Evolutionary conservation across 2,797 vertebrate species (phyloP).

Genomic region (Falco berigora): DNA sequence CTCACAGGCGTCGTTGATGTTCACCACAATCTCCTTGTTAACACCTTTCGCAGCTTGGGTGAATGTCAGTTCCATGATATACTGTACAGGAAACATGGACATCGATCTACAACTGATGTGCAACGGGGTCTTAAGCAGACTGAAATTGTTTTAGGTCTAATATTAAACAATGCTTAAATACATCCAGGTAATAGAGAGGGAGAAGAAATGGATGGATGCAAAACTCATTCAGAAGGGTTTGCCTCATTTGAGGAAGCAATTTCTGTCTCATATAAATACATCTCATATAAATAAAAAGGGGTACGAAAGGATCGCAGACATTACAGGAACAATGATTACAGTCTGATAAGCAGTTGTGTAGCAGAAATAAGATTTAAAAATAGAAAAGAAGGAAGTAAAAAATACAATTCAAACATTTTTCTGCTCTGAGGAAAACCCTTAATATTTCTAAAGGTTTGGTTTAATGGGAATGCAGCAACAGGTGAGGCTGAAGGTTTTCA

Average conservation of each 20-base stretch:
- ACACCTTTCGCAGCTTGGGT: constrained; percentile 95
- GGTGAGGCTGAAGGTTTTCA: background rate
- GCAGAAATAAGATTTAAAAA: background rate
- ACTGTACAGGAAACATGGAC: constrained; percentile 67
- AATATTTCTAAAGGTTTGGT: background rate
- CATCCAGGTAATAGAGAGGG: background rate
- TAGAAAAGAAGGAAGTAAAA: background rate
- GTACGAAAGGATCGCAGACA: background rate
- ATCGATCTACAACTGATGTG: background rate
- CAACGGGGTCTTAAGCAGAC: background rate
- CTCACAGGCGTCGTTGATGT: constrained; percentile 83
- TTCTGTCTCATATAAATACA: too few species aligned
- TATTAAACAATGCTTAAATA: background rate
- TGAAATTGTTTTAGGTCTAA: background rate
- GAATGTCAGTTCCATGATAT: constrained; percentile 94
- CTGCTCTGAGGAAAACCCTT: background rate
- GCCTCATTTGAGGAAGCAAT: background rate
- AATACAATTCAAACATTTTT: background rate
- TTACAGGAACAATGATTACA: background rate
- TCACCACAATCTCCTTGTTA: constrained; percentile 91
- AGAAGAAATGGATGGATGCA: background rate
- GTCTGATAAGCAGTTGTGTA: background rate
- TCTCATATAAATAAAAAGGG: background rate
- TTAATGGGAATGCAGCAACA: background rate
- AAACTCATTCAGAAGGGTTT: background rate